Conservation (phyloP, 1,140 invertebrate genomes). For the Popillia japonica region DNA sequence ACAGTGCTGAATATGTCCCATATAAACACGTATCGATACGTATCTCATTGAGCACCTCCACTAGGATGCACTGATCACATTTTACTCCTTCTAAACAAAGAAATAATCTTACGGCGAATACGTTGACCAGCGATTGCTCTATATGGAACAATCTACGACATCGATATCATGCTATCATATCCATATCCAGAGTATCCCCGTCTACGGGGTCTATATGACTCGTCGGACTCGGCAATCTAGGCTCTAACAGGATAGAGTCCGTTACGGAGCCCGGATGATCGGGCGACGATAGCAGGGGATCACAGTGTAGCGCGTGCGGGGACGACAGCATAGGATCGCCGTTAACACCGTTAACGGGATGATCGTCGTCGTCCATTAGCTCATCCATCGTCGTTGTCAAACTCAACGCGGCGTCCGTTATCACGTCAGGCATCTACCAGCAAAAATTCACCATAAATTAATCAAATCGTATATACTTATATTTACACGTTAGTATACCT, state of each 20-base stretch:
- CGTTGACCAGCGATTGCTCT: background rate
- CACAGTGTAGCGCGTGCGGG: conserved; percentile 57
- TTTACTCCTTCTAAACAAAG: conserved; percentile 18
- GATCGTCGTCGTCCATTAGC: conserved; percentile 83
- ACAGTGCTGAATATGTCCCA: background rate
- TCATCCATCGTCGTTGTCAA: conserved; percentile 79
- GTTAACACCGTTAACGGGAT: conserved; percentile 65
- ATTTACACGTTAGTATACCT: no score
- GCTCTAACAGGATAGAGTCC: conserved; percentile 55
- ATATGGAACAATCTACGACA: conserved; percentile 9
- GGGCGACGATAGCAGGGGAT: conserved; percentile 53
- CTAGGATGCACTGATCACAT: background rate
- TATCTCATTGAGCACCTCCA: background rate
- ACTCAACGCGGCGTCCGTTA: conserved; percentile 67
- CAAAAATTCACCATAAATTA: no score
- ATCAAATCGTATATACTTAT: no score
- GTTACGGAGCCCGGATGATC: conserved; percentile 49
- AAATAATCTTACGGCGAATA: background rate
- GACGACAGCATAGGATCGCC: conserved; percentile 71
- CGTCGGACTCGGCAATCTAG: conserved; percentile 55
- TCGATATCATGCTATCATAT: conserved; percentile 59
- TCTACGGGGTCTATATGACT: conserved; percentile 59
- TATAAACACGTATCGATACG: background rate
- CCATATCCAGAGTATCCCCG: conserved; percentile 59
- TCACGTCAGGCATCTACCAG: conserved; percentile 68